Evolutionary conservation across 2,888 invertebrate species (phyloP).

Genomic region (Aradus depressus): DNA sequence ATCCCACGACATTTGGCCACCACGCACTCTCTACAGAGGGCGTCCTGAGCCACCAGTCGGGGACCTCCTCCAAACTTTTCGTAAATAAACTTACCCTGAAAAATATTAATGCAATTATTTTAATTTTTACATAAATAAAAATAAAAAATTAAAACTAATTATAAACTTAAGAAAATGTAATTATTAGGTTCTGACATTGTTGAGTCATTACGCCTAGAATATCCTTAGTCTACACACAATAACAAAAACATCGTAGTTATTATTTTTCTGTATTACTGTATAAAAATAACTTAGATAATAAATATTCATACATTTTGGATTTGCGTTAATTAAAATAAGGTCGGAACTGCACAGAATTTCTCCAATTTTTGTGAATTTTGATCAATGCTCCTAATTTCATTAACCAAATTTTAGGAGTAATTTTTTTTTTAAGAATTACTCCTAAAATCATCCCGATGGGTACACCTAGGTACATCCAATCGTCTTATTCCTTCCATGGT

Average conservation of each 20-base stretch:
- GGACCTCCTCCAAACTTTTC: conserved; percentile 40
- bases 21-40: conserved; percentile 41
- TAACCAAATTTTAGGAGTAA: too few species aligned
- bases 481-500: too few species aligned
- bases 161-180: not conserved
- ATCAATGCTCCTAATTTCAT: too few species aligned
- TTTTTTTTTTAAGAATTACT: too few species aligned
- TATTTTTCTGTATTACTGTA: not conserved
- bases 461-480: too few species aligned
- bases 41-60: conserved; percentile 36
- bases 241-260: not conserved
- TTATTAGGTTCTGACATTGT: not conserved
- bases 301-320: not conserved
- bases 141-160: conserved; percentile 5
- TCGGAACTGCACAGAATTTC: too few species aligned
- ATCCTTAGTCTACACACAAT: not conserved
- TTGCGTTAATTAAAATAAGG: too few species aligned
- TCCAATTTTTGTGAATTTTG: too few species aligned
- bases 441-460: too few species aligned
- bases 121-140: too few species aligned
- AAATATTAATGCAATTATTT: too few species aligned
- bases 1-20: conserved; percentile 39
- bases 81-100: conserved; percentile 39
- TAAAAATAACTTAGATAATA: not conserved
- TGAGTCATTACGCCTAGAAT: not conserved